phyloP scores from a whole-genome alignment of 2,113 vertebrate species.

The Anser brachyrhynchus region DNA sequence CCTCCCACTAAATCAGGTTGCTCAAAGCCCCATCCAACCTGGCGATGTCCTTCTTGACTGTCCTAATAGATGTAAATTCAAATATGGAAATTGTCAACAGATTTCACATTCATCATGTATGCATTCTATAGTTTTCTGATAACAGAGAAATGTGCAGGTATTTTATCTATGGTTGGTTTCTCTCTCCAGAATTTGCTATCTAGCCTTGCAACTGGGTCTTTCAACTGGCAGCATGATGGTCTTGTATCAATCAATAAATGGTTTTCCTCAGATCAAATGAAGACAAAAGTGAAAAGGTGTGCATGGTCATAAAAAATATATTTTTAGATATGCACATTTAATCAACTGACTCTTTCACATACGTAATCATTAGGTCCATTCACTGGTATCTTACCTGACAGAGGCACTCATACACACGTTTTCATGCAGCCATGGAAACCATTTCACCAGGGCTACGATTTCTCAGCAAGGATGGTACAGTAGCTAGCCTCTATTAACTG shows the following conservation, averaged over 20 bases:
- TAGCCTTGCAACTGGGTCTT: neutral
- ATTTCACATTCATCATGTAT: accelerated
- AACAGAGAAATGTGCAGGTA: accelerated
- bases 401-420: neutral
- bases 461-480: neutral
- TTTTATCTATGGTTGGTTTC: neutral
- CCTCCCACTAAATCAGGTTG: no score
- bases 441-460: neutral
- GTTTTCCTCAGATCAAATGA: neutral
- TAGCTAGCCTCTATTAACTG: neutral
- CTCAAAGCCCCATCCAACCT: no score
- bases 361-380: neutral
- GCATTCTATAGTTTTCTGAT: neutral
- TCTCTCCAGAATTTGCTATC: neutral
- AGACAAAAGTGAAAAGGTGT: neutral
- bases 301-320: neutral
- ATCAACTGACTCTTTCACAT: neutral
- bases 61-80: neutral
- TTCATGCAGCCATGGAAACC: neutral
- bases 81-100: neutral
- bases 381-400: neutral
- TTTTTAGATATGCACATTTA: neutral
- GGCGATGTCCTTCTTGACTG: neutral
- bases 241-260: accelerated
- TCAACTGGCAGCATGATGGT: neutral